Percentiles rank a stretch among this genome's conserved stretches.
These are phyloP conservation scores for Knipowitschia caucasica DNA, from an alignment of 2,797 vertebrate species.

Conservation along the genomic window DNA sequence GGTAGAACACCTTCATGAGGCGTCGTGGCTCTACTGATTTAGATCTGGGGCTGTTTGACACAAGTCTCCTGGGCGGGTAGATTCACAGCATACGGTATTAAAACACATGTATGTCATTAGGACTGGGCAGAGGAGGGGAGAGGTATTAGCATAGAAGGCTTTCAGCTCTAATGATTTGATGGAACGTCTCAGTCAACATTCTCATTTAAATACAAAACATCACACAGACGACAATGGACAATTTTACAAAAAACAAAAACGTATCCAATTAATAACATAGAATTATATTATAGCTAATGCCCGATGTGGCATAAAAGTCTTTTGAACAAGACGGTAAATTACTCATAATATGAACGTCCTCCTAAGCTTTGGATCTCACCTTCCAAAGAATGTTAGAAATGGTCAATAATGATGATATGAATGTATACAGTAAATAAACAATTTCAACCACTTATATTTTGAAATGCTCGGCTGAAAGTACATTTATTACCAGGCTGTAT, in stretches of 20 bases:
- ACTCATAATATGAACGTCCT: too few relatives aligned
- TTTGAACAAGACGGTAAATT: too few relatives aligned
- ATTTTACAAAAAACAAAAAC: constrained; percentile 22
- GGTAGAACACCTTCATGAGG: constrained; percentile 22
- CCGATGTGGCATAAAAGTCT: constrained; percentile 7
- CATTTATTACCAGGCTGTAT: too few relatives aligned
- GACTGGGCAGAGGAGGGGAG: not conserved
- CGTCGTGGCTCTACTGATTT: constrained; percentile 18
- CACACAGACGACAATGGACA: constrained; percentile 22
- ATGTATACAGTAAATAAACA: too few relatives aligned
- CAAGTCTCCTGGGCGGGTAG: constrained; percentile 6
- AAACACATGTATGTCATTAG: constrained; percentile 12
- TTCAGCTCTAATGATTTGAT: constrained; percentile 22
- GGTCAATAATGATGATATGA: too few relatives aligned
- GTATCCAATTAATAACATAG: constrained; percentile 23
- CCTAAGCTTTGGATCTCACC: too few relatives aligned
- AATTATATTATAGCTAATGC: constrained; percentile 16
- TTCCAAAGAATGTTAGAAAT: too few relatives aligned
- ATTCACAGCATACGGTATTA: constrained; percentile 4
- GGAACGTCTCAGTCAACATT: constrained; percentile 28
- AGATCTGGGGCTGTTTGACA: constrained; percentile 27
- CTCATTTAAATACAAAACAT: constrained; percentile 33
- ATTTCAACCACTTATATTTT: too few relatives aligned
- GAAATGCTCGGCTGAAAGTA: too few relatives aligned
- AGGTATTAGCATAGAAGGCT: constrained; percentile 8